A percentile compares a stretch with the other conserved stretches of the same genome.
These are phyloP conservation scores for Hydrotaea cyrtoneurina DNA, from an alignment of 2,888 invertebrate genomes.

Conservation along the genomic window DNA sequence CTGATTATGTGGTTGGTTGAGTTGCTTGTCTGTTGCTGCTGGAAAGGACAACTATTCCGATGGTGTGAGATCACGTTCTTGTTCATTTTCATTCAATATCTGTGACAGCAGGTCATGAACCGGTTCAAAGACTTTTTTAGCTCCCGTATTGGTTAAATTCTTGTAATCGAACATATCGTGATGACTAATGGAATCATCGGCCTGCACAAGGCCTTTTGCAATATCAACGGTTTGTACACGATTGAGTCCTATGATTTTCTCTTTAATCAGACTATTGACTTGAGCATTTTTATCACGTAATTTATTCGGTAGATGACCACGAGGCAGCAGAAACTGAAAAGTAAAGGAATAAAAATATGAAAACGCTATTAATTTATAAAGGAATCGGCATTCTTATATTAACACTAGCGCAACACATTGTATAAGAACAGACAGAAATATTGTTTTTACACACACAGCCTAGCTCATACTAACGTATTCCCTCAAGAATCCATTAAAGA, in stretches of 20 bases:
- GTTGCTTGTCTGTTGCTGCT: slow-evolving; percentile 20
- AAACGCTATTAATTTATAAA: background rate
- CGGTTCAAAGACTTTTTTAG: slow-evolving; percentile 92
- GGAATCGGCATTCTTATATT: too few relatives aligned
- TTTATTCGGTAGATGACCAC: slow-evolving; percentile 92
- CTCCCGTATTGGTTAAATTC: slow-evolving; percentile 92
- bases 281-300: slow-evolving; percentile 88
- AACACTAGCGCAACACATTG: too few relatives aligned
- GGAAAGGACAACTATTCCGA: slow-evolving; percentile 82
- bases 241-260: slow-evolving; percentile 84
- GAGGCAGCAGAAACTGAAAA: slow-evolving; percentile 90
- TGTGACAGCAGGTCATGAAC: slow-evolving; percentile 90
- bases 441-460: too few relatives aligned
- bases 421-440: too few relatives aligned
- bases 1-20: background rate
- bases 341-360: slow-evolving; percentile 73
- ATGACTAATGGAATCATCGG: slow-evolving; percentile 91
- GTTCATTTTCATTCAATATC: slow-evolving; percentile 88
- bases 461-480: too few relatives aligned
- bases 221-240: slow-evolving; percentile 90
- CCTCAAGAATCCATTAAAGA: too few relatives aligned
- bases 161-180: slow-evolving; percentile 96
- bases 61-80: slow-evolving; percentile 87
- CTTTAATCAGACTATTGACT: slow-evolving; percentile 88
- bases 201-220: slow-evolving; percentile 89